These are phyloP conservation scores for Helicoverpa zea DNA, from an alignment of 1,140 invertebrate species.

Conservation along the genomic window DNA sequence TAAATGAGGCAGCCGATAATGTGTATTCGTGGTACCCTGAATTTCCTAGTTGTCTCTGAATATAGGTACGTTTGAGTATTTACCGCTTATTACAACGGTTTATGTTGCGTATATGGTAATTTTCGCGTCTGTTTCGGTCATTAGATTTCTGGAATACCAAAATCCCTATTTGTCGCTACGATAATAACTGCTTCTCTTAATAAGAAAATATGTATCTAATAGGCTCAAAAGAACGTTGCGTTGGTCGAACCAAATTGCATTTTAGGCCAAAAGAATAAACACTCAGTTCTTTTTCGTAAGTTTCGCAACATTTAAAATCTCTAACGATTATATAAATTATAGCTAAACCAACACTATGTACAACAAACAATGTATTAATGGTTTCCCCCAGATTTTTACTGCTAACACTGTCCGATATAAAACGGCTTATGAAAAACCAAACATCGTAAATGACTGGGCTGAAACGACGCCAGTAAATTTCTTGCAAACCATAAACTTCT, in stretches of 20 bases:
- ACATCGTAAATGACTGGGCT: constrained; percentile 62
- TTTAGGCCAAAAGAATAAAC: background rate
- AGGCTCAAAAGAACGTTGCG: too few relatives aligned
- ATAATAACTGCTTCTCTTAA: too few relatives aligned
- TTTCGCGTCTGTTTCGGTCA: background rate
- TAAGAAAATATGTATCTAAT: too few relatives aligned
- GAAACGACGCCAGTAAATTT: constrained; percentile 68
- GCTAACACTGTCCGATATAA: constrained; percentile 32
- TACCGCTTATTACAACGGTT: background rate
- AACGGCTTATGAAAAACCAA: constrained; percentile 50
- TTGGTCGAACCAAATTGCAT: too few relatives aligned
- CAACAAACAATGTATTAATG: constrained; percentile 49
- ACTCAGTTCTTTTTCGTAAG: background rate
- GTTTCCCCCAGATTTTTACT: constrained; percentile 42
- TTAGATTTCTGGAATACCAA: too few relatives aligned
- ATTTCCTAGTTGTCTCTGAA: background rate
- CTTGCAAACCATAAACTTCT: constrained; percentile 61
- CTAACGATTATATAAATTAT: constrained; percentile 38
- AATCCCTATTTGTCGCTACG: too few relatives aligned
- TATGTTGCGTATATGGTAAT: background rate
- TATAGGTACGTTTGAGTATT: background rate
- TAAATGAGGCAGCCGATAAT: constrained; percentile 16
- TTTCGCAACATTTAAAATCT: constrained; percentile 11
- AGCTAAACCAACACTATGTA: constrained; percentile 32
- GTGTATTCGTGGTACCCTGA: background rate